Evolutionary conservation across 2,113 vertebrate genomes (phyloP), one percentile per base, ranked within the genome.

Genomic region (Tetraodon nigroviridis): DNA sequence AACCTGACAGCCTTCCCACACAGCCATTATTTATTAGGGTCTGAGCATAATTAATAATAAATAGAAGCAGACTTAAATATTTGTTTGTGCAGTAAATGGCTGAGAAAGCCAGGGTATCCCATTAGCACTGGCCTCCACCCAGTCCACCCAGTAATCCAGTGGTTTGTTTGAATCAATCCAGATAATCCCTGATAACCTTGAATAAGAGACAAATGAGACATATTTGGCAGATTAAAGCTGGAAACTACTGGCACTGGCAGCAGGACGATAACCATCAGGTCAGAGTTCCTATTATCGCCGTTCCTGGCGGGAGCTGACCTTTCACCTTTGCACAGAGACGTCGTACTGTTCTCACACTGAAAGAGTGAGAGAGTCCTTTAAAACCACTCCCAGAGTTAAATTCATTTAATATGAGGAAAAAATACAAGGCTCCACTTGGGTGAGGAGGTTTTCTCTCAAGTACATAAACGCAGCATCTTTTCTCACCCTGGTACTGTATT

Each of bases 191-290:
- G 47, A 64, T 71, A 42, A 46, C 20, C 54, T 37, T 37, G n/a
- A 62, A 42, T 49, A 60, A 65, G 51, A 21, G 45, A 17, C 61
- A 20, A 2, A 10, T n/a, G 32, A 11, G 11, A 37, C 32, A 10
- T 37, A 37, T 37, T 7, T 7, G 11, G 32, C 32, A 47, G 60
- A 78, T 71, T 62, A 79, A 70, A 63, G 61, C 19, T 29, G 44
- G 19, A 6, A 47, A 37, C 12, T 62, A 45, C 45, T 67, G 40
- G 44, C 51, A 29, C 8, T n/a, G 55, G 65, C 60, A 41, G 42
- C 47, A 62, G 61, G 55, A 58, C 42, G 40, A 73, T 64, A 55
- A 49, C 65, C 67, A 67, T 67, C 44, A 37, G 68, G 27, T 70
- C 48, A 45, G 37, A 62, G 19, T 29, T 12, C 57, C 55, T 14